Percentiles rank a stretch among this genome's conserved stretches.
phyloP scores from a whole-genome alignment of 1,140 invertebrate genomes.

The Drosophila elegans region DNA sequence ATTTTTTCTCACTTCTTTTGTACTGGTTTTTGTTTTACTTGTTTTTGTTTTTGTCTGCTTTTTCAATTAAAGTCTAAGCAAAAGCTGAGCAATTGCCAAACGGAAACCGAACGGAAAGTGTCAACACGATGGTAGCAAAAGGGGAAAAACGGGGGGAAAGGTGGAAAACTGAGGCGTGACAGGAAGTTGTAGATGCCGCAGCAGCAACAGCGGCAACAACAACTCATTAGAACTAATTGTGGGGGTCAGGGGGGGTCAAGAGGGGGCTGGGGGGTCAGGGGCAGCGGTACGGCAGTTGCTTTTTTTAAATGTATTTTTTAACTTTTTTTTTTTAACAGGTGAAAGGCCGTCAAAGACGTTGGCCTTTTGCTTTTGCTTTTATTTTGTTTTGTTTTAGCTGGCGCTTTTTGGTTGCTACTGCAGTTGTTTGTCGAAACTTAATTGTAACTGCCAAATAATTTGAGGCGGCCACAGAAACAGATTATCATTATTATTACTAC shows the following conservation, averaged over 20 bases:
- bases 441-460: constrained; percentile 62
- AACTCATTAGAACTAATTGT: constrained; percentile 66
- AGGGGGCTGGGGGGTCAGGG: background rate
- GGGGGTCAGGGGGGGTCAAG: constrained; percentile 1
- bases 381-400: constrained; percentile 39
- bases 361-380: constrained; percentile 16
- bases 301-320: background rate
- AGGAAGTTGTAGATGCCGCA: constrained; percentile 46
- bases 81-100: constrained; percentile 45
- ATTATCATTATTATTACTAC: constrained; percentile 57
- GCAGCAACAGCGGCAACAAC: constrained; percentile 18
- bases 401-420: constrained; percentile 20
- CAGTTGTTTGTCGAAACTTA: constrained; percentile 47
- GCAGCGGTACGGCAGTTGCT: constrained; percentile 8
- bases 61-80: constrained; percentile 47
- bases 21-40: constrained; percentile 11
- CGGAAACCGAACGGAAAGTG: constrained; percentile 56
- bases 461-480: constrained; percentile 41
- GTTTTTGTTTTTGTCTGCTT: constrained; percentile 6
- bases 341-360: constrained; percentile 55
- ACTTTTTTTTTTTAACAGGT: constrained; percentile 24
- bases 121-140: constrained; percentile 31
- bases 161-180: constrained; percentile 45
- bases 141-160: background rate
- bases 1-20: constrained; percentile 7